These are phyloP conservation scores for Halocaridina rubra DNA, from an alignment of 2,888 invertebrate genomes.

Conservation along the genomic window DNA sequence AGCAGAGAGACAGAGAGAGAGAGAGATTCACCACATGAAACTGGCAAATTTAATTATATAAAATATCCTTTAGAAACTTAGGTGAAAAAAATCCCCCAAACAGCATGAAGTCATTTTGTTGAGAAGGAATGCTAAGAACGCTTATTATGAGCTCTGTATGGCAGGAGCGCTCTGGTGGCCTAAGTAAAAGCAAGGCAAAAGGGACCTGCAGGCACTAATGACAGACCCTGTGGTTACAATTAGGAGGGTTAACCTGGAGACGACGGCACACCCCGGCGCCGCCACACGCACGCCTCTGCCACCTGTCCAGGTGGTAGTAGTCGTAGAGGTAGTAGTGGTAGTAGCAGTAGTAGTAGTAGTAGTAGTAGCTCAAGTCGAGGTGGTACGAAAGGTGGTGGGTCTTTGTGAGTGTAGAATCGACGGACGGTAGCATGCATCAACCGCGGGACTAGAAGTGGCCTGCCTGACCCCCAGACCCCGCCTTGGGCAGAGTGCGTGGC, in stretches of 20 bases:
- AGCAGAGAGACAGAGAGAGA: background rate
- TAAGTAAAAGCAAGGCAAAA: background rate
- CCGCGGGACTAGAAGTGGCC: conserved; percentile 1
- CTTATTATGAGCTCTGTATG: background rate
- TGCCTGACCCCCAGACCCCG: conserved; percentile 38
- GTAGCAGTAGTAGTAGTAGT: too few species aligned
- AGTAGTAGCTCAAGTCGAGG: too few species aligned
- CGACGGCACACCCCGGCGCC: conserved; percentile 41
- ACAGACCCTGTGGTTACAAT: conserved; percentile 31
- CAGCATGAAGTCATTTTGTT: background rate
- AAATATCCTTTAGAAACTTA: background rate
- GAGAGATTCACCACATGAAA: background rate
- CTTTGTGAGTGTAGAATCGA: background rate
- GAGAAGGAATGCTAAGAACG: background rate
- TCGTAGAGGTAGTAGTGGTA: background rate
- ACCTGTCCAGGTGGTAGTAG: conserved; percentile 26
- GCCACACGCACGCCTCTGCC: conserved; percentile 51
- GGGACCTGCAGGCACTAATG: conserved; percentile 4
- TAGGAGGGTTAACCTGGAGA: conserved; percentile 36
- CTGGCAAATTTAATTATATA: background rate
- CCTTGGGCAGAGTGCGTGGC: conserved; percentile 24
- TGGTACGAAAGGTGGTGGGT: too few species aligned
- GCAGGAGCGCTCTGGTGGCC: conserved; percentile 5
- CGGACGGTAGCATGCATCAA: background rate
- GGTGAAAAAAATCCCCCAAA: background rate